Evolutionary conservation across 64 coral and sea anemone species (phyloP), one percentile per base, ranked within the genome.

Genomic region (Stylophora pistillata): DNA sequence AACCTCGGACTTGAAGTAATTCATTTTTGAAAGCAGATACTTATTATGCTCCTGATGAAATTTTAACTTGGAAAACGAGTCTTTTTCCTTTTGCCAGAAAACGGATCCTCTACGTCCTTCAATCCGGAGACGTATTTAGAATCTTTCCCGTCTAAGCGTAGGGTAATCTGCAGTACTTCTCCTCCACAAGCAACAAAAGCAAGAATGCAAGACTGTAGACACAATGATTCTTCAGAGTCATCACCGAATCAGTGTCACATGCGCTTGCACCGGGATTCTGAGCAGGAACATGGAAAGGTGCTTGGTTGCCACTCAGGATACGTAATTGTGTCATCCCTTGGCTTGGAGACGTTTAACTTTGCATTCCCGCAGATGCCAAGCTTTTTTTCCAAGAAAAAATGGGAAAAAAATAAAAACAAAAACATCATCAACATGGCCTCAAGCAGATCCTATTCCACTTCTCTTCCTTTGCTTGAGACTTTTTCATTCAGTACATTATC

Each of bases 271-370:
- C 85, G 15, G 91, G 74, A 28, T 76, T 86, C 3, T 13, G 54
- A n/a, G 32, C 85, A 58, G 61, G 81, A 13, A 93, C 85, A 70
- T 93, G 91, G 53, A 93, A 93, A 25, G 91, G 91, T 12, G 91
- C 76, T 27, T 30, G 13, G 12, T 82, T 69, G 70, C n/a, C n/a
- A n/a, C n/a, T 93, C 91, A 17, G 85, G 91, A 86, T 93, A 93
- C 53, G 23, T 47, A 23, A 93, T 78, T 25, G 70, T 59, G 65
- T 93, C 91, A 79, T 93, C 85, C 55, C 91, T 86, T 52, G 91
- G 91, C 41, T 93, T 93, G 18, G 62, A 81, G 20, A 93, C 81
- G 68, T 93, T 88, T 56, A 93, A 26, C 26, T 61, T 81, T 58
- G 76, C 86, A 0, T 74, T 60, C 5, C 30, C 0, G 7, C 25